Evolutionary conservation across 2,888 invertebrate species (phyloP), one percentile per base, ranked within the genome.

Genomic region (Baronia brevicornis): DNA sequence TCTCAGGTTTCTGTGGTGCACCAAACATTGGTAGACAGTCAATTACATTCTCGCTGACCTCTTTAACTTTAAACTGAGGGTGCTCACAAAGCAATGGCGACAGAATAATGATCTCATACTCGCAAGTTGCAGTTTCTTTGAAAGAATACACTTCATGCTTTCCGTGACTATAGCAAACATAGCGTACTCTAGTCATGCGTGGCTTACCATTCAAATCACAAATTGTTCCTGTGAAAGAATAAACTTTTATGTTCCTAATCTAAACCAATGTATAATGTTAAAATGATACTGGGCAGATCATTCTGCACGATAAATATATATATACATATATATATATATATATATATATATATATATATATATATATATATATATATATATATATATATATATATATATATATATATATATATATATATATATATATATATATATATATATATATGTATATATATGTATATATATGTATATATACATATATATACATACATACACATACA

Each of bases 71-170:
- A 59, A 93, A 99, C 39, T 90, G 89, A 0, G 97, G 97, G 84
- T 98, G 97, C 17, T 86, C 84, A 60, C 99, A 99, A 1, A 99
- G 84, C 5, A 91, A 72, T 0, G 94, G 91, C 0, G 97, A 95
- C 10, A 97, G 82, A 6, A 98, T 92, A 6, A 98, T 89, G 4
- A 88, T 91, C 73, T 98, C 97, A 64, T 98, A 98, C 67, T 96
- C 94, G 61, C 98, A 98, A 0, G 95, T 96, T 0, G 95, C 92
- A 0, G 91, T 93, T 71, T 98, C 98, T 60, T 97, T 97, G 39
- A 98, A 87, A 0, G 95, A 94, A 62, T 94, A 95, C 2, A 98
- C 90, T 61, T 97, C 97, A 50, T 96, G 95, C 54, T 94, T 93
- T 2, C 95, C 94, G 50, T 94, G 92, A 2, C 88, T 87, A 57